Evolutionary conservation across 2,797 vertebrate genomes (phyloP).

Genomic region (Chrysocyon brachyurus): DNA sequence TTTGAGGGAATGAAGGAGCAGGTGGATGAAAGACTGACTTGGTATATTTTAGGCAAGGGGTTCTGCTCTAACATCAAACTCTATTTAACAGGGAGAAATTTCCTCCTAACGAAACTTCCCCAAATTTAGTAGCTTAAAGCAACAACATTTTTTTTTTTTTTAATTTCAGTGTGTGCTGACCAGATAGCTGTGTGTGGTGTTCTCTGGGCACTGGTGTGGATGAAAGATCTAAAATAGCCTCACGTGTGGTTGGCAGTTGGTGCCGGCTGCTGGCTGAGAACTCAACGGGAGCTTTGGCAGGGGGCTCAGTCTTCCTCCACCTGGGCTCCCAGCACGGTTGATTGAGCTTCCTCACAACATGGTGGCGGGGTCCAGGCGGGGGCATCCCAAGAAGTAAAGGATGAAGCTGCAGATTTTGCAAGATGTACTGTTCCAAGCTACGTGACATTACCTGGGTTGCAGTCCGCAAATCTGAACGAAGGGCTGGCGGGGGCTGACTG

Average conservation of each 20-base stretch:
- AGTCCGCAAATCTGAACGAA: neutral
- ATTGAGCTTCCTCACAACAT: constrained; percentile 33
- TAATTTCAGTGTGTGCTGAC: neutral
- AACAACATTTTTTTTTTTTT: neutral
- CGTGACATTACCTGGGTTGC: neutral
- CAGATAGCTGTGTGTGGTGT: constrained; percentile 13
- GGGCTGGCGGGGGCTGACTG: neutral
- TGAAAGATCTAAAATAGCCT: constrained; percentile 64
- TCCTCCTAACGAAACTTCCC: neutral
- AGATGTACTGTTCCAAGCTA: neutral
- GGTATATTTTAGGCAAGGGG: neutral
- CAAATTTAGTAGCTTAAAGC: constrained; percentile 43
- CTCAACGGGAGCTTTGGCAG: constrained; percentile 41
- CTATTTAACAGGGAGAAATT: constrained; percentile 39
- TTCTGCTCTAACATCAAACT: constrained; percentile 14
- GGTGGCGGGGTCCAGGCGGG: constrained; percentile 28
- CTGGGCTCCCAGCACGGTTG: neutral
- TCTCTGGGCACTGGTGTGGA: constrained; percentile 12
- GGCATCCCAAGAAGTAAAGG: neutral
- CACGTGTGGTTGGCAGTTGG: constrained; percentile 50
- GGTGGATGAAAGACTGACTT: neutral
- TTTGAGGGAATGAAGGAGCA: neutral
- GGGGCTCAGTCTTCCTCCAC: constrained; percentile 4
- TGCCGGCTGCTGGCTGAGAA: constrained; percentile 52
- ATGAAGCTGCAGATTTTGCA: neutral